Percentiles rank a stretch among this genome's conserved stretches.
Conservation (phyloP, 2,113 vertebrate species). For the Herpetotheres cachinnans region DNA sequence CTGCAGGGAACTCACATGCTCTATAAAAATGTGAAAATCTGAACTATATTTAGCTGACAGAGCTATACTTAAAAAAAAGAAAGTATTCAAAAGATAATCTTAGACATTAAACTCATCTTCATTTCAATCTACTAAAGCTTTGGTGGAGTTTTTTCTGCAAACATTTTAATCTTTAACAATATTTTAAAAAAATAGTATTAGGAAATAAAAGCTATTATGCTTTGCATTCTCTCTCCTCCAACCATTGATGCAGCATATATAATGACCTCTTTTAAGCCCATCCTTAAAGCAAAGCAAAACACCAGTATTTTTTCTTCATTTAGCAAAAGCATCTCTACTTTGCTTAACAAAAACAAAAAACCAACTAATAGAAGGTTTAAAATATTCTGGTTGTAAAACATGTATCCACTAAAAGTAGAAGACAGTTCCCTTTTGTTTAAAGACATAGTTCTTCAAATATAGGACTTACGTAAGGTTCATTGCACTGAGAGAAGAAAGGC, state of each 20-base stretch:
- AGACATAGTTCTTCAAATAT: neutral
- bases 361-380: neutral
- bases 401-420: neutral
- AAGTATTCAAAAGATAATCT: slow-evolving; percentile 1
- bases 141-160: neutral
- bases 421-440: neutral
- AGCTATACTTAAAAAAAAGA: neutral
- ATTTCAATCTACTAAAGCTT: neutral
- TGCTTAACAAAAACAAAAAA: neutral
- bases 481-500: neutral
- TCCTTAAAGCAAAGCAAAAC: neutral
- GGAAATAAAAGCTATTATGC: neutral
- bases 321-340: neutral
- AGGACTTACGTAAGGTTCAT: neutral
- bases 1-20: slow-evolving; percentile 52
- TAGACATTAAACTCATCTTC: neutral
- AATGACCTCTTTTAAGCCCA: neutral
- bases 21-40: slow-evolving; percentile 55
- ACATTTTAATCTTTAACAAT: neutral
- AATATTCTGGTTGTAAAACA: neutral
- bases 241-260: neutral
- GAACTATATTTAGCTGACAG: slow-evolving; percentile 52
- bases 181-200: no score
- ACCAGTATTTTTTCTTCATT: neutral
- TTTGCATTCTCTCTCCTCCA: neutral